A percentile compares a stretch with the other conserved stretches of the same genome.
Conservation (phyloP, 1,140 invertebrate species). For the Daktulosphaira vitifoliae region DNA sequence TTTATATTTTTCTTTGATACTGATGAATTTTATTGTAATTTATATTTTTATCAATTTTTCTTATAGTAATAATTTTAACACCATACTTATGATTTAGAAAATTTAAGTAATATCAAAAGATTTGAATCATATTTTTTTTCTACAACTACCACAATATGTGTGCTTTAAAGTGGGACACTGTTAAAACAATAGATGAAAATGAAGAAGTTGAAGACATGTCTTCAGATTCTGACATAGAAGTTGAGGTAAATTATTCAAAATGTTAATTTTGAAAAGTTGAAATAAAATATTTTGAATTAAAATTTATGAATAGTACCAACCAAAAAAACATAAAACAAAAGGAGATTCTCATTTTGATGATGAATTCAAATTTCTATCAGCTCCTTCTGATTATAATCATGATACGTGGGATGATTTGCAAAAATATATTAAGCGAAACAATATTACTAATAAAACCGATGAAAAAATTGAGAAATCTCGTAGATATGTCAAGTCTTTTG, state of each 20-base stretch:
- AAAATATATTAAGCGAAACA: slow-evolving; percentile 73
- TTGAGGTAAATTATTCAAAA: slow-evolving; percentile 52
- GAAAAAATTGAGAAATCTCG: slow-evolving; percentile 69
- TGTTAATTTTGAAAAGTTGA: background rate
- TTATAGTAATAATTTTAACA: too few relatives aligned
- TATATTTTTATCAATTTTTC: too few relatives aligned
- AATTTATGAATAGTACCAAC: slow-evolving; percentile 58
- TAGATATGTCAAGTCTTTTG: slow-evolving; percentile 45
- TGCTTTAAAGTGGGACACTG: slow-evolving; percentile 43
- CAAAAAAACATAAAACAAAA: slow-evolving; percentile 61
- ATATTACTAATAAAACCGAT: slow-evolving; percentile 63
- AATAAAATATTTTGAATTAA: slow-evolving; percentile 20
- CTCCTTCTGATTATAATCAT: slow-evolving; percentile 63
- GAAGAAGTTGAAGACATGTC: slow-evolving; percentile 66
- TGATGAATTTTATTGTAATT: too few relatives aligned
- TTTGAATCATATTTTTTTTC: too few relatives aligned
- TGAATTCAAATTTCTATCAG: slow-evolving; percentile 64
- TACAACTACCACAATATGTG: too few relatives aligned
- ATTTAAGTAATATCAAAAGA: too few relatives aligned
- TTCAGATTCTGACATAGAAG: slow-evolving; percentile 71
- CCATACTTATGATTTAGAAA: too few relatives aligned
- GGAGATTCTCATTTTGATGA: slow-evolving; percentile 62
- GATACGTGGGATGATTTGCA: slow-evolving; percentile 77
- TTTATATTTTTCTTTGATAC: too few relatives aligned
- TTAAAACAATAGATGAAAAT: slow-evolving; percentile 68